Evolutionary conservation across 2,888 invertebrate genomes (phyloP).

Genomic region (Agonopterix subpropinquella): DNA sequence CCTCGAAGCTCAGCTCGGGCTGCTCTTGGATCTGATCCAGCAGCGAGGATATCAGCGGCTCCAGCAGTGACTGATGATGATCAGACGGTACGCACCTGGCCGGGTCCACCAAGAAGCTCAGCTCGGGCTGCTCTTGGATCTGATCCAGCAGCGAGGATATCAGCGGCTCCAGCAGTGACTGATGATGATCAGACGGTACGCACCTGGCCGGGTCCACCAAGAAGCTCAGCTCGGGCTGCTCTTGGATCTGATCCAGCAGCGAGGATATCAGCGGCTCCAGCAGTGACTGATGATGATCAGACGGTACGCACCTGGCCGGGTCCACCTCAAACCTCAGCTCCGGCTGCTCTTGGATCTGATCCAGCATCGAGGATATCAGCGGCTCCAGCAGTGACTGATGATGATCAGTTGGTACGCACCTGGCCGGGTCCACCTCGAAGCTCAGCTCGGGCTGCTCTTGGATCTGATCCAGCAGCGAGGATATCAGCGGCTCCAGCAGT

Average conservation of each 20-base stretch:
- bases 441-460: constrained; percentile 78
- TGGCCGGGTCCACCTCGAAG: constrained; percentile 96
- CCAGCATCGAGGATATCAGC: constrained; percentile 85
- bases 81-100: constrained; percentile 74
- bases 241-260: constrained; percentile 76
- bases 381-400: constrained; percentile 92
- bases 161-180: constrained; percentile 90
- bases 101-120: constrained; percentile 95
- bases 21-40: constrained; percentile 75
- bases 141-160: constrained; percentile 84
- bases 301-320: constrained; percentile 79
- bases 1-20: constrained; percentile 88
- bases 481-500: constrained; percentile 90
- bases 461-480: constrained; percentile 79
- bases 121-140: constrained; percentile 68
- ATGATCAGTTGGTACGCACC: constrained; percentile 50
- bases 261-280: constrained; percentile 91
- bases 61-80: constrained; percentile 89
- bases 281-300: constrained; percentile 82
- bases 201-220: constrained; percentile 94
- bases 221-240: constrained; percentile 82
- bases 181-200: constrained; percentile 38
- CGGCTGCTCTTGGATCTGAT: constrained; percentile 68
- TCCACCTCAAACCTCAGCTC: constrained; percentile 94
- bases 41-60: constrained; percentile 89